Evolutionary conservation across 64 coral and sea anemone genomes (phyloP), one percentile per base, ranked within the genome.

Genomic region (Montipora capricornis): DNA sequence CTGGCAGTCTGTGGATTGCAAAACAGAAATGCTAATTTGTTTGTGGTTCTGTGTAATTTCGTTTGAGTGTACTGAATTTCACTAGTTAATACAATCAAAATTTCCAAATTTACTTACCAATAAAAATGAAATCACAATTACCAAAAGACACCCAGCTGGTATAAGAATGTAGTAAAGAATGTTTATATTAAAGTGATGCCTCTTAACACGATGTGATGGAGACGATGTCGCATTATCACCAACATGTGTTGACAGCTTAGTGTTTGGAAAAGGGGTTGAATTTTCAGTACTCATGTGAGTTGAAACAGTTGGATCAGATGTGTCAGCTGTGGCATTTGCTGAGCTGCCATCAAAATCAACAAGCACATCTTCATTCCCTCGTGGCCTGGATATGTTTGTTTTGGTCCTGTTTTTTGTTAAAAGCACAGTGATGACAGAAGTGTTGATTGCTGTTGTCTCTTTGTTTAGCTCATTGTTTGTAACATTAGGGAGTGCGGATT

Each of bases 91-190:
- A 6, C 5, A 57, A 8, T 57, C 53, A 57, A 11, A 0, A 57
- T 6, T 11, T 57, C 53, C 53, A 57, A 73, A 50, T 17, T 24
- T 57, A 73, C 89, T 91, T 47, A 91, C 89, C 79, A 91, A 2
- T 55, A 79, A 91, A n/a, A 74, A 58, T 9, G 73, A 10, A 37
- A 82, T 22, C 22, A 83, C 19, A 74, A 91, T 75, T 5, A 51
- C 49, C 79, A 83, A 51, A 24, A 91, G 11, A 82, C 89, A 91
- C 45, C 89, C 89, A 58, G 74, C 26, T 45, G 89, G 89, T 82
- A 91, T 91, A 3, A 91, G 37, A 47, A 74, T 60, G 55, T 91
- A 91, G 26, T 75, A 44, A 82, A 91, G 66, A 46, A 91, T 82
- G 53, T 82, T 59, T 16, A 14, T 3, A 8, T 45, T 82, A 79